Evolutionary conservation across 2,113 vertebrate species (phyloP), one percentile per base, ranked within the genome.

Genomic region (Scomber japonicus): DNA sequence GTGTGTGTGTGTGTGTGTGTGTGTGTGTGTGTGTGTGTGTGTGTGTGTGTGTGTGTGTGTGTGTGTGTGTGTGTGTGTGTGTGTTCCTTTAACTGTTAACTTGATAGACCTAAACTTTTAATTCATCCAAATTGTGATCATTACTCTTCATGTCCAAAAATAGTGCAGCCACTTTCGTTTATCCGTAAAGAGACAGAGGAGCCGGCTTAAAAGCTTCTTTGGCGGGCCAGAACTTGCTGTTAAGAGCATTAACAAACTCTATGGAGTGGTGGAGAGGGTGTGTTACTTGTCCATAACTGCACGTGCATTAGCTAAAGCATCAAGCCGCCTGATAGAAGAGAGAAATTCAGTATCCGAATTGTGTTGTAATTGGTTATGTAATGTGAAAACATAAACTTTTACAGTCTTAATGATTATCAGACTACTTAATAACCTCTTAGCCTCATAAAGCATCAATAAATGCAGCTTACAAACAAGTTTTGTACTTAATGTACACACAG

Each of bases 181-280:
- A 77, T 76, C 35, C 76, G 57, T 51, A 66, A 74, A 80, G 61
- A 82, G 59, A 76, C 14, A 14, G 46, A 70, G 49, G 63, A 81
- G 54, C 17, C 54, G 71, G 66, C 67, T 68, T 91, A 89, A 90
- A 84, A 89, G 88, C 87, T 90, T 88, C 71, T 88, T 80, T 89
- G 81, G 82, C 71, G 62, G 59, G 57, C 14, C 35, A 73, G 50
- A 75, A 73, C n/a, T 45, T 5, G 55, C 67, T 69, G 64, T 65
- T 55, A 65, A 80, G 44, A 62, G 62, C 91, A 86, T 86, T 87
- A 83, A 80, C 59, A 81, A 87, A 78, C 78, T 55, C 27, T 1
- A 64, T 16, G 4, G 27, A 78, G 83, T 27, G 31, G n/a, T 76
- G 3, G 7, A 75, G 48, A 82, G 44, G 74, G 82, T 81, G 74